Evolutionary conservation across 2,888 invertebrate species (phyloP).

Genomic region (Ophion costatus): DNA sequence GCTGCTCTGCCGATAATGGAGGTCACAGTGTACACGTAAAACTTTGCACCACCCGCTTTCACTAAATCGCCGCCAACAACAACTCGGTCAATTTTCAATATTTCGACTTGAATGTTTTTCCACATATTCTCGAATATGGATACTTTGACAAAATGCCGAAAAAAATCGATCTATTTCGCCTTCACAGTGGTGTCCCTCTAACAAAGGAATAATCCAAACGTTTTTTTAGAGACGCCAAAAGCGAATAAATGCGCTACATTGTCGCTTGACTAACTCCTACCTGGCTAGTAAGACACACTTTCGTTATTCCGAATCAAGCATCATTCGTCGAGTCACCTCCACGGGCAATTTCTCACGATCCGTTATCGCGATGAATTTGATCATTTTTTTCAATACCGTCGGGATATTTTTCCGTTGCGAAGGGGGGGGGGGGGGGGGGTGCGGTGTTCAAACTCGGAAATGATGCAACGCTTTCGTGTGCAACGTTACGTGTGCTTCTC

Average conservation of each 20-base stretch:
- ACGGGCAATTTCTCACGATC: not conserved
- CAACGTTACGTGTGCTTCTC: conserved; percentile 48
- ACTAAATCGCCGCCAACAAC: no score
- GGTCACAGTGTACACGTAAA: no score
- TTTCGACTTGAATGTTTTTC: no score
- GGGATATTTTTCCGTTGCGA: not conserved
- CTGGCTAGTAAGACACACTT: conserved; percentile 26
- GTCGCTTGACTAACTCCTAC: conserved; percentile 33
- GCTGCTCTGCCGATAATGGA: no score
- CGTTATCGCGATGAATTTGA: not conserved
- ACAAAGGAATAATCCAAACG: no score
- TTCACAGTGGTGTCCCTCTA: no score
- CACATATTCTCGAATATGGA: no score
- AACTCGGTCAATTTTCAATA: no score
- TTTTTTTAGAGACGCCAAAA: not conserved
- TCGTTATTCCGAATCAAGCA: not conserved
- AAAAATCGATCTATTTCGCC: no score
- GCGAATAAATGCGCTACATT: not conserved
- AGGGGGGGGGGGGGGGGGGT: not conserved
- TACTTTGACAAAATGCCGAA: no score
- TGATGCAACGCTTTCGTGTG: conserved; percentile 63
- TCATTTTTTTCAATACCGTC: not conserved
- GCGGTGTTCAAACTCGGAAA: conserved; percentile 48
- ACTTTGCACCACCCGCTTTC: no score
- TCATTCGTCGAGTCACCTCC: conserved; percentile 12